Conservation (phyloP, 2,113 vertebrate genomes). For the Connochaetes taurinus region DNA sequence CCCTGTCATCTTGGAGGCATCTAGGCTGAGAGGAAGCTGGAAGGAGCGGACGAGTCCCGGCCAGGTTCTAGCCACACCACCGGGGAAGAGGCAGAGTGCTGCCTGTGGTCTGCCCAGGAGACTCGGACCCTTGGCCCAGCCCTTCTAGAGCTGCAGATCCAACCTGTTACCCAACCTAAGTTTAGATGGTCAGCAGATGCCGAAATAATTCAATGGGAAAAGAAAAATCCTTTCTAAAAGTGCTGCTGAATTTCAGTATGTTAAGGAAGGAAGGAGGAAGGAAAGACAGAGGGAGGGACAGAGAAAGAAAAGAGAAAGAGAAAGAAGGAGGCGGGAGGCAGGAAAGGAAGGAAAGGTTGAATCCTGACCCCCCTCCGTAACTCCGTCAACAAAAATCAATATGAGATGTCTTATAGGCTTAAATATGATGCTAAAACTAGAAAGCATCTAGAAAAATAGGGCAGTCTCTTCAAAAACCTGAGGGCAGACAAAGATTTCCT, state of each 20-base stretch:
- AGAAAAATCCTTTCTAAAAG: neutral
- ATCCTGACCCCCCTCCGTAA: neutral
- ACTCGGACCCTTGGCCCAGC: neutral
- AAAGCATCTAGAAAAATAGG: neutral
- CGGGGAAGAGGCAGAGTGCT: neutral
- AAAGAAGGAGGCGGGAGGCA: neutral
- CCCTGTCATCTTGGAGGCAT: neutral
- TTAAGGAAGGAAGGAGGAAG: neutral
- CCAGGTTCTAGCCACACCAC: rapidly evolving
- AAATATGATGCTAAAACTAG: neutral
- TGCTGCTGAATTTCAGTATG: neutral
- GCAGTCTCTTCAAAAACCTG: neutral
- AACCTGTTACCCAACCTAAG: rapidly evolving
- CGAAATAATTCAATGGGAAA: neutral
- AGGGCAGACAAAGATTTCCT: neutral
- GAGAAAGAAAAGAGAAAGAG: neutral
- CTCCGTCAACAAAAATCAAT: neutral
- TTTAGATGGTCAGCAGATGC: neutral
- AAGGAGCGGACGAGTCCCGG: neutral
- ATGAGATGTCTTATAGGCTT: neutral
- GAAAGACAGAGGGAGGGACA: neutral
- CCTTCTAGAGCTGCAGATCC: neutral
- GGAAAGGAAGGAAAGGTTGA: too few relatives aligned
- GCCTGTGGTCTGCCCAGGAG: neutral
- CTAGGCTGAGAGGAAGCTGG: neutral